Base-by-base conservation (phyloP, 2,113 vertebrate species). In the Lontra canadensis region DNA sequence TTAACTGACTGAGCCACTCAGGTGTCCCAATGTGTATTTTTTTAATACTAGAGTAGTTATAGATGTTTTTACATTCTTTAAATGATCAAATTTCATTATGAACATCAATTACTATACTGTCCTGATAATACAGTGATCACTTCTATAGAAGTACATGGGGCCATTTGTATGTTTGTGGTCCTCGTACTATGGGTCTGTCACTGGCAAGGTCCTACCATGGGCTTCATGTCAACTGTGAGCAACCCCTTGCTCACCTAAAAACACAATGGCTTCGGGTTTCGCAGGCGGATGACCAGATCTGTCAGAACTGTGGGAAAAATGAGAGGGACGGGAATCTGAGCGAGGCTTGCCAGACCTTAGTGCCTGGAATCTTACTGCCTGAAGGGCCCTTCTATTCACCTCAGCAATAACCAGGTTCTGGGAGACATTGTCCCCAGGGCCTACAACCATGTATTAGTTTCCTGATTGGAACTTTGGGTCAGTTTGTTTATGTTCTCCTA, bases 401-500 rank as follows among this genome's bases (percentile, higher is more conserved):
- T 74, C 31, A 84, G n/a, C 47, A 83, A 61, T 79, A 42, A 84
- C 1, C 82, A 74, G 42, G 31, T 80, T 63, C 47, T 63, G n/a
- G 76, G 89, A 84, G 71, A 42, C 90, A 57, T 88, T 55, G 90
- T 88, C 52, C 59, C 81, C 52, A 80, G 55, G 69, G 85, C 25
- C 83, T 47, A 44, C n/a, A 87, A 80, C 57, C 21, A 12, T 52
- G 12, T 65, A 88, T 93, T 96, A 47, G n/a, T 61, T 92, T 96
- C 18, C 42, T 92, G 65, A 86, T 49, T 31, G 88, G 81, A 89
- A 93, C 17, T 65, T 89, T 31, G 74, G 67, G 55, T 90, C 93
- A 69, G 13, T 90, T 69, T 93, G 81, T 49, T 81, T 94, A 80
- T 12, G 61, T 74, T 90, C 69, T 81, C 44, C 47, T 93, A 84